Base-by-base conservation (phyloP, 2,113 vertebrate genomes). In the Sceloporus undulatus region DNA sequence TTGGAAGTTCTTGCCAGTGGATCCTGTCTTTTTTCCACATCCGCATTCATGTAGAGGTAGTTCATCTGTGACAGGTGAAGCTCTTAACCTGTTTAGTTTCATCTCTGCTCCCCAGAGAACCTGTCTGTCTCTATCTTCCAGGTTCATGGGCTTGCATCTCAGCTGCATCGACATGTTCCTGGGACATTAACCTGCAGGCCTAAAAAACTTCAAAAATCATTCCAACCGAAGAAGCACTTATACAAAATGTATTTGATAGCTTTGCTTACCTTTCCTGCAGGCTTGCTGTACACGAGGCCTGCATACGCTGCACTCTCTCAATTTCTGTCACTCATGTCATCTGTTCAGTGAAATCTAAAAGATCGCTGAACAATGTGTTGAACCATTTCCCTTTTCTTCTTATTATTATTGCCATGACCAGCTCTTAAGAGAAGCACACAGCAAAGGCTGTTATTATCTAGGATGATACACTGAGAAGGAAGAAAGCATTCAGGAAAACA, bases 41-140 rank as follows among this genome's bases (percentile, higher is more conserved):
- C 77, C 65, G 27, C 82, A 29, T 91, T 40, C 66, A n/a, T 81
- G 70, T 59, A 79, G 84, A 71, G 27, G 13, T 91, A 90, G 88
- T 88, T 85, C 42, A 92, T 78, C 87, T 1, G 0, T 88, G 92
- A 89, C 88, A 91, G 80, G 80, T 52, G 88, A 91, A 90, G 80
- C 71, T 91, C 90, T 92, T 90, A 90, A 88, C 62, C 6, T 92
- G 77, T n/a, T 88, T 87, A 90, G 18, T 82, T 86, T 59, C 71
- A 91, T 48, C n/a, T 84, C 56, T 16, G 9, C 14, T 38, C 81
- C 89, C 42, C 85, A 81, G 65, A 92, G 84, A 92, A 9, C 29
- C 56, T 38, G 0, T 65, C 77, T 81, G 74, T 91, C 81, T 48
- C 84, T 84, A 0, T 86, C 66, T 88, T 70, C 65, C 7, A 87